Base-by-base conservation (phyloP, 2,113 vertebrate genomes). In the Hydrochoerus hydrochaeris region DNA sequence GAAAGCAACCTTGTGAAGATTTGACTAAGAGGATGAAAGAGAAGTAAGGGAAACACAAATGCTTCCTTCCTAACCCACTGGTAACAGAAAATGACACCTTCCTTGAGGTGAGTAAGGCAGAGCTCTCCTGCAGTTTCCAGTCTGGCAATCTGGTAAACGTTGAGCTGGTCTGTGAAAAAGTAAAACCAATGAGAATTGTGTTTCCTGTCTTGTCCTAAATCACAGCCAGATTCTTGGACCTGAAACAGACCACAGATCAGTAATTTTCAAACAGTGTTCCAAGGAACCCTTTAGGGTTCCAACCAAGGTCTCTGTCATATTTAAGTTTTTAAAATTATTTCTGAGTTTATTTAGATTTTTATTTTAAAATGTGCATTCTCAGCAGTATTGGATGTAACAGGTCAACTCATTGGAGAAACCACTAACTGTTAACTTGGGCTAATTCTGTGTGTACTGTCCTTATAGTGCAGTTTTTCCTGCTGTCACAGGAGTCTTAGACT, bases 201-300 rank as follows among this genome's bases (percentile, higher is more conserved):
- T 46, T 83, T 80, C 83, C 24, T 26, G 41, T 7, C 58, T 92
- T 32, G 57, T 17, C n/a, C 60, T 86, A 58, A 95, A 28, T 28
- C 32, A 95, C 4, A 95, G 73, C 82, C 38, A 80, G 35, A 49
- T 54, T 85, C 71, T 38, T 8, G 8, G 63, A 71, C 44, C 41
- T 63, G 49, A 62, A 91, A 69, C 58, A 19, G 24, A 24, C 3
- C 0, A 0, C 17, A 84, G 22, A n/a, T 8, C 3, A 32, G 17
- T 49, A 46, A 46, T 88, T 82, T 90, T 54, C 90, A 89, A 89
- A 92, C 1, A 11, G 14, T 54, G 46, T 69, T 71, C 63, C 69
- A 71, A 88, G 46, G 88, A 94, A 90, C 63, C 69, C 82, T 92
- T 41, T 41, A 16, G 9, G 46, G 78, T 90, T 94, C 63, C 35